Base-by-base conservation (phyloP, 2,797 vertebrate species). In the Crypturellus tataupa region DNA sequence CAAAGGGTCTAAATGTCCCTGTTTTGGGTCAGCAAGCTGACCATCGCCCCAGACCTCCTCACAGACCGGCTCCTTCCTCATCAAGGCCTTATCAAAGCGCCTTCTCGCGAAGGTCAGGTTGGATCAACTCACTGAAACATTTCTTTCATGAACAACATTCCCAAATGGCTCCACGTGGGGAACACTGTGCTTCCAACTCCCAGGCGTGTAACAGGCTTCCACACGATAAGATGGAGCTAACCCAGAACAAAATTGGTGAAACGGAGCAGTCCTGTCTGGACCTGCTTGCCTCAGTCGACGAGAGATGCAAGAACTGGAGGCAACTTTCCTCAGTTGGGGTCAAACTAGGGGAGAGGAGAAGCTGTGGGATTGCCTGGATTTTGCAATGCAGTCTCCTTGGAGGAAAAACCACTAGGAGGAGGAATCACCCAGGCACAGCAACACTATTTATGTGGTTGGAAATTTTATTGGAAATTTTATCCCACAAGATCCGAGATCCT, bases 241-340 rank as follows among this genome's bases (percentile, higher is more conserved):
- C 94, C 89, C 93, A 92, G 92, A 67, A 84, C 5, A 58, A 95
- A 49, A 90, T 87, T 89, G 87, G 84, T 87, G 84, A 93, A 94
- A 93, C 44, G 59, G 40, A 67, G 4, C 68, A 95, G 59, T 96
- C 94, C 85, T 97, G 95, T 95, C 49, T 21, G 77, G 80, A 83
- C 95, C 92, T 95, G 96, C 80, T 96, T 56, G 1, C 87, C 69
- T 76, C 84, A 93, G 86, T 93, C 44, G 46, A 73, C 47, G 83
- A 85, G 88, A 78, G 85, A 89, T 89, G 92, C 90, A 56, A 94
- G 91, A 95, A 96, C 96, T 96, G 86, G 56, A 95, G 93, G 94
- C 94, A 96, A 91, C 88, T 95, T 93, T 93, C 70, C 70, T 58
- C 47, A 93, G 65, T 1, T 80, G 85, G 90, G 96, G 96, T 96